phyloP scores from a whole-genome alignment of 1,140 invertebrate species.

The Tetragonula clypearis region DNA sequence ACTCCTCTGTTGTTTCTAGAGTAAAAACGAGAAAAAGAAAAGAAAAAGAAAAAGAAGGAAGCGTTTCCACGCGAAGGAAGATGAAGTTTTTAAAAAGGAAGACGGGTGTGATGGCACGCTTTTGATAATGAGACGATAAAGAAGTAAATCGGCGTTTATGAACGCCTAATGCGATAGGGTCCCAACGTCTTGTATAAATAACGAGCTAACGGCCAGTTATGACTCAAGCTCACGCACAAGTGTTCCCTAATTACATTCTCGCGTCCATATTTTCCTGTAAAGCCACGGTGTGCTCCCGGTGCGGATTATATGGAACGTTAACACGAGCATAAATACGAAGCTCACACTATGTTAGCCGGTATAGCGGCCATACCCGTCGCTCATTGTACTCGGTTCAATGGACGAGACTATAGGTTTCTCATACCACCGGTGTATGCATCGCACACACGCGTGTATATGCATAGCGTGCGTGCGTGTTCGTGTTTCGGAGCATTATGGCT shows the following conservation, averaged over 20 bases:
- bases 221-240: constrained; percentile 21
- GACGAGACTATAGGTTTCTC: constrained; percentile 45
- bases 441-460: background rate
- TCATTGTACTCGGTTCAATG: constrained; percentile 66
- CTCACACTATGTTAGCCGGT: constrained; percentile 14
- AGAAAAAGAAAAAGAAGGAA: background rate
- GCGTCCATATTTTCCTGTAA: constrained; percentile 12
- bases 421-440: background rate
- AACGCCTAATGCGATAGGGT: background rate
- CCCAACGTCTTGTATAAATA: background rate
- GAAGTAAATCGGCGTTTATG: background rate
- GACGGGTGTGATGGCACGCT: no score
- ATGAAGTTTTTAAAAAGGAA: background rate
- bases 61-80: background rate
- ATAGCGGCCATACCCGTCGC: constrained; percentile 45
- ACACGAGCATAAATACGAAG: constrained; percentile 40
- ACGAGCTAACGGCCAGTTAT: constrained; percentile 8
- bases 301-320: constrained; percentile 36
- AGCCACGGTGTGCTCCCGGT: constrained; percentile 11
- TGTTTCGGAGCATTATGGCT: background rate
- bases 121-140: background rate
- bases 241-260: constrained; percentile 15
- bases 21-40: background rate
- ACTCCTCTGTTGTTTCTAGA: no score
- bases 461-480: background rate